Conservation (phyloP, 2,888 invertebrate genomes). For the Ectropis crepuscularia region DNA sequence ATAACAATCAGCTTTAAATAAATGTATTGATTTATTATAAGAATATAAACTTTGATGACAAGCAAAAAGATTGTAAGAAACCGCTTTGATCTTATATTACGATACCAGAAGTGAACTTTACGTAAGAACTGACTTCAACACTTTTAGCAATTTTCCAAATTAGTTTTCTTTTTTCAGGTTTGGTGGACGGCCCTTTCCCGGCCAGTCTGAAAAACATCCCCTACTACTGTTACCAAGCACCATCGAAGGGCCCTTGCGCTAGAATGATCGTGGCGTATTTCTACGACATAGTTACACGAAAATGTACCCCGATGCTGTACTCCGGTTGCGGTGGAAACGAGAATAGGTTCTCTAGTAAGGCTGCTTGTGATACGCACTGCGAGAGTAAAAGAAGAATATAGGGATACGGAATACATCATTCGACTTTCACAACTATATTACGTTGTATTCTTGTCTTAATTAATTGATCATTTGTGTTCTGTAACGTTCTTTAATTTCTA, state of each 20-base stretch:
- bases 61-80: too few relatives aligned
- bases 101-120: too few relatives aligned
- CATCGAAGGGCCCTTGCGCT: conserved; percentile 67
- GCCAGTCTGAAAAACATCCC: conserved; percentile 68
- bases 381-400: conserved; percentile 52
- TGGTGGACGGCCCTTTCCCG: conserved; percentile 69
- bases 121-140: background rate
- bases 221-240: conserved; percentile 75
- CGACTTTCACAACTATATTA: too few relatives aligned
- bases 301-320: conserved; percentile 74
- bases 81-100: too few relatives aligned
- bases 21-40: too few relatives aligned
- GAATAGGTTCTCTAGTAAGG: conserved; percentile 62
- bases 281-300: conserved; percentile 68
- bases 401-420: background rate
- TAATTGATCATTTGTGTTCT: too few relatives aligned
- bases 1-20: too few relatives aligned
- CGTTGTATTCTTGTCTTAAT: too few relatives aligned
- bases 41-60: too few relatives aligned
- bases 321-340: conserved; percentile 79
- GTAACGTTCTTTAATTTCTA: too few relatives aligned
- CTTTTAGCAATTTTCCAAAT: background rate
- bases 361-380: conserved; percentile 61
- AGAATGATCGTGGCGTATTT: conserved; percentile 64
- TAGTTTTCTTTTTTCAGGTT: conserved; percentile 52